Base-by-base conservation (phyloP, 37 sponge, comb jelly and placozoan species). In the Sycon ciliatum region DNA sequence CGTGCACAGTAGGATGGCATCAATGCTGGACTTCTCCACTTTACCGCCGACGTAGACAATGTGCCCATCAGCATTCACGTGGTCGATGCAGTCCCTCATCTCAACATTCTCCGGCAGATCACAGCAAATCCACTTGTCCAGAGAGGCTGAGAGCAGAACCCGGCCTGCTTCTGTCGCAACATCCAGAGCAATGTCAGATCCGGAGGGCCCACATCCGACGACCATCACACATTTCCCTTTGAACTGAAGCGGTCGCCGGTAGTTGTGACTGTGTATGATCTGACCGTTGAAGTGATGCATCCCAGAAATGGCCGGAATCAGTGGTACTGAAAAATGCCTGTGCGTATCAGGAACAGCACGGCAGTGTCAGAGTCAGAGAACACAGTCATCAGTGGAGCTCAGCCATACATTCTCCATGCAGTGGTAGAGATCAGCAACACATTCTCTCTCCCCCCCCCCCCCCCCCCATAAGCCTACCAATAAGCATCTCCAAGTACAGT, bases 251-350 rank as follows among this genome's bases (percentile, higher is more conserved):
- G 87, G 80, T 4, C 73, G 72, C 2, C 90, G 68, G 62, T 89
- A 89, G n/a, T 5, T 23, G 40, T 82, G 86, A 40, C 90, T 85
- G 68, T 89, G 86, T 4, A 67, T 69, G 7, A 82, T 39, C 28
- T 32, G 2, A 34, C 87, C 87, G 27, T 67, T 74, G 53, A 85
- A 89, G 20, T n/a, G 6, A 5, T 32, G 32, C 20, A 89, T 53
- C 0, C 80, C 90, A 36, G 76, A 52, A 30, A 85, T 78, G 3
- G 33, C 57, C 1, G 67, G 66, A 3, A 71, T 0, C 23, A 7
- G 36, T 4, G 90, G 86, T 27, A 54, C 23, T 39, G 39, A 78
- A 71, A 60, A 89, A 38, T 89, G 87, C 40, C 90, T 89, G 60
- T 3, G 67, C 77, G 3, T 3, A 57, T 34, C 16, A 13, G 28